phyloP scores from a whole-genome alignment of 1,140 invertebrate species.

The Maniola jurtina region DNA sequence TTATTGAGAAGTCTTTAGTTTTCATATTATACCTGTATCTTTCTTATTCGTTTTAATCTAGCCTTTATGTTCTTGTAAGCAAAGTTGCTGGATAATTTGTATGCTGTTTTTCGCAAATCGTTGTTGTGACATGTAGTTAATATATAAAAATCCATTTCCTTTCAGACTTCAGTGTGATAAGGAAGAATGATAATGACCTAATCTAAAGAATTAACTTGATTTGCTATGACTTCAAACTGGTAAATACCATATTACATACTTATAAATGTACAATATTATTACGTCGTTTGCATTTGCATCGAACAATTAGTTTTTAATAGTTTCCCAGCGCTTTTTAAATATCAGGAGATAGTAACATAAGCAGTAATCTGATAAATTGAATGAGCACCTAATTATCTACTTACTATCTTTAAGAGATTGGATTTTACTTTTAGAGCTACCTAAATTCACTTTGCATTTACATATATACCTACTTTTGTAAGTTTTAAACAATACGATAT shows the following conservation, averaged over 20 bases:
- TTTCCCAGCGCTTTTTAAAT: background rate
- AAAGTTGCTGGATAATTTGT: constrained; percentile 12
- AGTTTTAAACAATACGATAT: too few species aligned
- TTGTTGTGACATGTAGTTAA: constrained; percentile 25
- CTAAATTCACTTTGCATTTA: background rate
- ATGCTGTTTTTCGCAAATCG: constrained; percentile 16
- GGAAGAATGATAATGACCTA: constrained; percentile 66
- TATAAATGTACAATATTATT: background rate
- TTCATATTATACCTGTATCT: background rate
- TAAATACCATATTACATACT: constrained; percentile 16
- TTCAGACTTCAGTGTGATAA: constrained; percentile 65
- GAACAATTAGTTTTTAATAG: background rate
- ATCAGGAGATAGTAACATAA: background rate
- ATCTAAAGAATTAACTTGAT: constrained; percentile 51
- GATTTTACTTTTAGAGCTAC: background rate
- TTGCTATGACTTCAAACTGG: constrained; percentile 27
- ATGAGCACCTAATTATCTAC: background rate
- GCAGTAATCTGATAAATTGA: constrained; percentile 2
- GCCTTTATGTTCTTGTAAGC: constrained; percentile 43
- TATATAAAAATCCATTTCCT: constrained; percentile 51
- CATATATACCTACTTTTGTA: background rate
- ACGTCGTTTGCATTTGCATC: background rate
- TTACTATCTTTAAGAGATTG: background rate
- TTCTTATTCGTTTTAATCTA: background rate
- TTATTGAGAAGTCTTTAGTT: background rate